Conservation (phyloP, 1,140 invertebrate genomes). For the Ectropis grisescens region DNA sequence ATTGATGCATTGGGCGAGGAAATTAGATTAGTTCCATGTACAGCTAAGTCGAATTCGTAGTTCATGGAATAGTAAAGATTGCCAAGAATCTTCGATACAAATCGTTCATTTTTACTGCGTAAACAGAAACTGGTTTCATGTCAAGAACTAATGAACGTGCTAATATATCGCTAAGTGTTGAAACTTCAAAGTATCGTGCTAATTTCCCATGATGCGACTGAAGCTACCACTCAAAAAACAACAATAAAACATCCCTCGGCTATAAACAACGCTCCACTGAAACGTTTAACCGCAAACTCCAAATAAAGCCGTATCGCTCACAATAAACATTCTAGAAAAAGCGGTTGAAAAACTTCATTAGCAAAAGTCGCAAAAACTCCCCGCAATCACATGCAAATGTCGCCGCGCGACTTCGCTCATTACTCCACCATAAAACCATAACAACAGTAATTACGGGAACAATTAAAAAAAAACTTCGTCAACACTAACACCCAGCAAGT, state of each 20-base stretch:
- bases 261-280: slow-evolving; percentile 51
- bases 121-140: no score
- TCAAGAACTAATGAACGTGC: no score
- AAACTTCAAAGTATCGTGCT: slow-evolving; percentile 7
- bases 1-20: no score
- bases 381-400: slow-evolving; percentile 62
- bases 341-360: slow-evolving; percentile 48
- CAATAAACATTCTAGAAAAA: slow-evolving; percentile 48
- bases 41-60: no score
- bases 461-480: slow-evolving; percentile 61
- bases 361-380: slow-evolving; percentile 49
- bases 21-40: no score
- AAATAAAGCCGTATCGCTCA: slow-evolving; percentile 52
- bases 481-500: slow-evolving; percentile 45
- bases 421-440: slow-evolving; percentile 58
- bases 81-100: no score
- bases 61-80: no score
- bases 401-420: slow-evolving; percentile 53
- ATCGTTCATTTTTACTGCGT: no score
- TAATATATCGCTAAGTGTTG: no score
- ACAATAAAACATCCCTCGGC: slow-evolving; percentile 50
- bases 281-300: slow-evolving; percentile 62
- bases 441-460: slow-evolving; percentile 59
- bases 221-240: slow-evolving; percentile 41
- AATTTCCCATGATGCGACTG: slow-evolving; percentile 18